phyloP scores from a whole-genome alignment of 1,140 invertebrate species.

The Brachystomella parvula region DNA sequence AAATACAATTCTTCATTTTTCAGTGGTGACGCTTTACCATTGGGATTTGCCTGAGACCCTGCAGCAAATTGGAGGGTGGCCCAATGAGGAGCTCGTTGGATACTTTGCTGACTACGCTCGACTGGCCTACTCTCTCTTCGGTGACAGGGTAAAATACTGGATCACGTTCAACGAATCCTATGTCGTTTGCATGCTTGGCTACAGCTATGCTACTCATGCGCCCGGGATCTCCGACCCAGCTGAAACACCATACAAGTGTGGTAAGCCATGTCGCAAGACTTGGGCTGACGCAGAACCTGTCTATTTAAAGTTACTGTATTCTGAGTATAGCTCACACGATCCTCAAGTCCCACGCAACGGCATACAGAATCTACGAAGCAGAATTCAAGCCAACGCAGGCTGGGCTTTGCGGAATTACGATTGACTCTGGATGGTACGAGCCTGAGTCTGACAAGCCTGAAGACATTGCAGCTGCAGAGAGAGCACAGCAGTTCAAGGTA shows the following conservation, averaged over 20 bases:
- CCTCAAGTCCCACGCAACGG: conserved; percentile 32
- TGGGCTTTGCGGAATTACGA: conserved; percentile 51
- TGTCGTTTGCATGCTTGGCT: conserved; percentile 53
- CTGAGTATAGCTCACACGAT: conserved; percentile 35
- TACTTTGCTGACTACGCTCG: conserved; percentile 39
- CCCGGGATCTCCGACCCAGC: conserved; percentile 32
- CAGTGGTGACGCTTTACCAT: conserved; percentile 46
- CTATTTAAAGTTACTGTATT: too few relatives aligned
- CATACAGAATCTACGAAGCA: conserved; percentile 35
- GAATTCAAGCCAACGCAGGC: conserved; percentile 32
- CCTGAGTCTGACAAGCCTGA: conserved; percentile 39
- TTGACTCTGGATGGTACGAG: conserved; percentile 56
- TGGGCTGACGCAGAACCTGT: not conserved
- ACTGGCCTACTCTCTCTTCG: conserved; percentile 39
- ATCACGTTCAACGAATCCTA: conserved; percentile 65
- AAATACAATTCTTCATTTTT: conserved; percentile 22
- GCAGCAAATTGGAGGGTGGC: conserved; percentile 40
- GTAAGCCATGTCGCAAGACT: too few relatives aligned
- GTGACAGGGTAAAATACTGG: conserved; percentile 50
- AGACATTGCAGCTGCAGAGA: conserved; percentile 21
- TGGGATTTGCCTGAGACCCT: conserved; percentile 40
- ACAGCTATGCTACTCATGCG: conserved; percentile 43
- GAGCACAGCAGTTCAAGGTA: conserved; percentile 22
- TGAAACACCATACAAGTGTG: conserved; percentile 22
- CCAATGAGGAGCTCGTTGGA: conserved; percentile 40